These are phyloP conservation scores for Ectobius pallidus DNA, from an alignment of 2,888 invertebrate species.

Conservation along the genomic window DNA sequence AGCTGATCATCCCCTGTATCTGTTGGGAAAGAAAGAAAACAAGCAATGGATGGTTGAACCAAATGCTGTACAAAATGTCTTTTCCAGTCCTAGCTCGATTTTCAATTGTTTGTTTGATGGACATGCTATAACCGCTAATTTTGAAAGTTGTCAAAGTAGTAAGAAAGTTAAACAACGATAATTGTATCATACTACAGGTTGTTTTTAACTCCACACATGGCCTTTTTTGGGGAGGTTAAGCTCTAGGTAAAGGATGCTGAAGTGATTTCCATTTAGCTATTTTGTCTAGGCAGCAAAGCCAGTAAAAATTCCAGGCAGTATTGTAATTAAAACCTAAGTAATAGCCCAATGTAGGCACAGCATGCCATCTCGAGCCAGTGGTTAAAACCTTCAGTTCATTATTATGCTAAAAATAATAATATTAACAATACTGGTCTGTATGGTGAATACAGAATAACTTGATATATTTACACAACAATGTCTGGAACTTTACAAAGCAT, in stretches of 20 bases:
- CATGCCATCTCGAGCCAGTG: constrained; percentile 39
- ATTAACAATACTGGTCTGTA: constrained; percentile 18
- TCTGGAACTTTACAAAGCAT: constrained; percentile 41
- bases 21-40: neutral
- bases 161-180: constrained; percentile 36
- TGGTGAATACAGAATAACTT: constrained; percentile 33
- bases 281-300: constrained; percentile 35
- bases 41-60: no score
- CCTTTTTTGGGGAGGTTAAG: constrained; percentile 32
- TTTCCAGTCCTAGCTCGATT: neutral
- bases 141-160: constrained; percentile 1
- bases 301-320: constrained; percentile 34
- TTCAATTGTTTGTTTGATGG: constrained; percentile 36
- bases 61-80: neutral
- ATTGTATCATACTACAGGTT: constrained; percentile 26
- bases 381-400: constrained; percentile 35
- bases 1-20: neutral
- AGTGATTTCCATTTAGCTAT: constrained; percentile 37
- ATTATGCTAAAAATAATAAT: constrained; percentile 32
- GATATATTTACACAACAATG: constrained; percentile 23
- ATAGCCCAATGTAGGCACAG: constrained; percentile 38
- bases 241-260: constrained; percentile 25
- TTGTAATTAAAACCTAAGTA: constrained; percentile 16
- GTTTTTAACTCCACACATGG: constrained; percentile 23
- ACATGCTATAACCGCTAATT: constrained; percentile 42